These are phyloP conservation scores for Chironomus tepperi DNA, from an alignment of 1,140 invertebrate genomes.

Conservation along the genomic window DNA sequence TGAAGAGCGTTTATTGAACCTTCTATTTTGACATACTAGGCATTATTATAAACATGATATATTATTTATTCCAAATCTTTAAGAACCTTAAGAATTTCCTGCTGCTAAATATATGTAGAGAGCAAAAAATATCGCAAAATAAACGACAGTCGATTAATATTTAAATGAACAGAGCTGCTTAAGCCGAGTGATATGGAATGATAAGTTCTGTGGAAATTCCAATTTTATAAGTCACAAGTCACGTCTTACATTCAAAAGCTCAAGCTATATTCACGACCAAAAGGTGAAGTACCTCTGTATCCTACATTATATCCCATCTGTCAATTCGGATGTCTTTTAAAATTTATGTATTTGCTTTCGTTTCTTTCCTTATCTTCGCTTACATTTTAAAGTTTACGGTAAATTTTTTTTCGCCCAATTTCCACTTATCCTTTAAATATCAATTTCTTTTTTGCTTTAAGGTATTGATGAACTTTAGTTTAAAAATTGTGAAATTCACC, in stretches of 20 bases:
- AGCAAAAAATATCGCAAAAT: not conserved
- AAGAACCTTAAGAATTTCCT: not conserved
- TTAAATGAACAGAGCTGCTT: too few relatives aligned
- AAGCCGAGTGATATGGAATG: too few relatives aligned
- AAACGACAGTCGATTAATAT: not conserved
- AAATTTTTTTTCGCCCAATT: not conserved
- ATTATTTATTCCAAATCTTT: not conserved
- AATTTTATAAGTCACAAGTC: too few relatives aligned
- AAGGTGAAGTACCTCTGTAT: too few relatives aligned
- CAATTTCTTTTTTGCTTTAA: not conserved
- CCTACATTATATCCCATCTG: too few relatives aligned
- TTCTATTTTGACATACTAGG: not conserved
- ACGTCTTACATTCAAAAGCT: too few relatives aligned
- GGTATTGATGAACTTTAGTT: not conserved
- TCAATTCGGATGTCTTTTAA: not conserved
- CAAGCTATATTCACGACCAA: too few relatives aligned
- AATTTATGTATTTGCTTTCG: not conserved
- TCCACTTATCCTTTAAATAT: not conserved
- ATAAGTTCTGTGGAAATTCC: too few relatives aligned
- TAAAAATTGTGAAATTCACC: not conserved
- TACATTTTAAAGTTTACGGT: not conserved
- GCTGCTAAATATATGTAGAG: not conserved
- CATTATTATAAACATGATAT: not conserved
- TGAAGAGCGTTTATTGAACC: not conserved
- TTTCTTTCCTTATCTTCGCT: not conserved